Conservation (phyloP, 2,113 vertebrate species). For the Rhinoderma darwinii region DNA sequence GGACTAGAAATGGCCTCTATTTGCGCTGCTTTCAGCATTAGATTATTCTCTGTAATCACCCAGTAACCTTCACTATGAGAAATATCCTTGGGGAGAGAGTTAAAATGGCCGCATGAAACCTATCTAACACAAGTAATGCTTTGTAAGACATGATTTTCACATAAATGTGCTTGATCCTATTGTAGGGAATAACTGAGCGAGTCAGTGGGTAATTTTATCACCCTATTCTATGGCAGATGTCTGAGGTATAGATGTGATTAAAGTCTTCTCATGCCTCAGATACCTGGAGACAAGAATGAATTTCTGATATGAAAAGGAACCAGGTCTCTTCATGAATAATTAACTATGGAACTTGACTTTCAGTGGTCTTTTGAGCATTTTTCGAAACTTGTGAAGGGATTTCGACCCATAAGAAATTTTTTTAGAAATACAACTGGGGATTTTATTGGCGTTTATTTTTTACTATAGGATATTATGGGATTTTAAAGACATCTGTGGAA, state of each 20-base stretch:
- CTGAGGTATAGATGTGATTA: conserved; percentile 18
- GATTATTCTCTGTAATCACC: conserved; percentile 54
- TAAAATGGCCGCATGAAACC: conserved; percentile 21
- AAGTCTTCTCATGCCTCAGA: conserved; percentile 18
- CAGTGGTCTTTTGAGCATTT: not conserved
- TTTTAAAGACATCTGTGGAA: no score
- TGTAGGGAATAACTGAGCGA: conserved; percentile 23
- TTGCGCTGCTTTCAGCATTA: conserved; percentile 45
- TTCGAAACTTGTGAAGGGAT: not conserved
- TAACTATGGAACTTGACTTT: conserved; percentile 3
- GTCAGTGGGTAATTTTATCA: conserved; percentile 30
- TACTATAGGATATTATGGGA: no score
- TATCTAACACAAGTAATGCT: conserved; percentile 27
- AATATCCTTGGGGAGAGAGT: conserved; percentile 41
- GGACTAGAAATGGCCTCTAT: conserved; percentile 42
- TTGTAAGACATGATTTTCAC: conserved; percentile 43
- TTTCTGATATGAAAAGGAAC: conserved; percentile 27
- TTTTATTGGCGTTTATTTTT: no score
- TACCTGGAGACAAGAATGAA: conserved; percentile 4
- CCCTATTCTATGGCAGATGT: not conserved
- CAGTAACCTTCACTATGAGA: conserved; percentile 49
- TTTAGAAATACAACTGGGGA: not conserved
- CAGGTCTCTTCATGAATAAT: conserved; percentile 22
- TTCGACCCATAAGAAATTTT: not conserved
- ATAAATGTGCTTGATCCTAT: conserved; percentile 36